Percentiles rank a stretch among this genome's conserved stretches.
phyloP scores from a whole-genome alignment of 2,888 invertebrate species.

The Protodeltote pygarga region DNA sequence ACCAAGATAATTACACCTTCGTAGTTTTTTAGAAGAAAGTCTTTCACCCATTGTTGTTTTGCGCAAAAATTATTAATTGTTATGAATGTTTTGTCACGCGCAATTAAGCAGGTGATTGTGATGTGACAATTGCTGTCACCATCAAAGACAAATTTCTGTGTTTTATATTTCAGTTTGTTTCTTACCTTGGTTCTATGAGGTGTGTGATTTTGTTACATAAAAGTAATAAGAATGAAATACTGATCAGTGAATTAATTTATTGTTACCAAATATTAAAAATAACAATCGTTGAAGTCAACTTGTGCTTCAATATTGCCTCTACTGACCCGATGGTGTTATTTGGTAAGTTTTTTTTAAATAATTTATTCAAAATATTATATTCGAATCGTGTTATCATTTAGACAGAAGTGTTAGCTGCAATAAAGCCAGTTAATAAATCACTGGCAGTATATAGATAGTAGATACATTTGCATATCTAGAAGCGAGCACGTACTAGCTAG shows the following conservation, averaged over 20 bases:
- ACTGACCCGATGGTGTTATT: no score
- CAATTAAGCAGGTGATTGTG: slow-evolving; percentile 45
- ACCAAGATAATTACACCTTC: slow-evolving; percentile 77
- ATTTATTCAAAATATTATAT: slow-evolving; percentile 19
- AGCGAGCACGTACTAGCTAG: slow-evolving; percentile 61
- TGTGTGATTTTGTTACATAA: slow-evolving; percentile 3
- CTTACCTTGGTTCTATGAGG: slow-evolving; percentile 31
- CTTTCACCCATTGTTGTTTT: slow-evolving; percentile 77
- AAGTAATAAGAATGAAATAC: not conserved
- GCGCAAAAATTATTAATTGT: slow-evolving; percentile 62
- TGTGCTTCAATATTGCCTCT: no score
- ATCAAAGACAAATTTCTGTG: slow-evolving; percentile 54
- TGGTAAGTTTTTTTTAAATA: slow-evolving; percentile 31
- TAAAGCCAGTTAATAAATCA: slow-evolving; percentile 45
- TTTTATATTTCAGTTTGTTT: slow-evolving; percentile 45
- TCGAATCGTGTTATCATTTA: slow-evolving; percentile 21
- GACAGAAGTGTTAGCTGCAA: slow-evolving; percentile 24
- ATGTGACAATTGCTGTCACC: slow-evolving; percentile 38
- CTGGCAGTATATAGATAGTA: slow-evolving; percentile 39
- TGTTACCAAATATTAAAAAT: no score
- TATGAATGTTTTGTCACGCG: slow-evolving; percentile 50
- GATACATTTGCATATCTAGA: slow-evolving; percentile 77
- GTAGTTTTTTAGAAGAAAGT: slow-evolving; percentile 74
- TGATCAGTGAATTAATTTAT: slow-evolving; percentile 7
- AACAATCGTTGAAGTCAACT: no score